Conservation (phyloP, 2,888 invertebrate genomes). For the Scaeva pyrastri region DNA sequence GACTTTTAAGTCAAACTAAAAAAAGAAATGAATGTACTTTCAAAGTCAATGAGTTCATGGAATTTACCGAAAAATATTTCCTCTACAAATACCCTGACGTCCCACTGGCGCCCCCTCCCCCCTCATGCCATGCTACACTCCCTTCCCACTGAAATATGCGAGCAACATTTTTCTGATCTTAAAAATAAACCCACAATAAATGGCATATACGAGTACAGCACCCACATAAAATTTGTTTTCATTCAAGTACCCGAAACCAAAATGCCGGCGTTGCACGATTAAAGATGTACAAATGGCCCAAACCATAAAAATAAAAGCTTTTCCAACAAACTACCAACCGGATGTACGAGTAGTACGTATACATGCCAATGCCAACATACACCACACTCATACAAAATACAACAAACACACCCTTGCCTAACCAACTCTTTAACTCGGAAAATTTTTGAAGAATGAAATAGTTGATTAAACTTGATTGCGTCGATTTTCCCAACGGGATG, state of each 20-base stretch:
- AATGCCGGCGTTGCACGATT: slow-evolving; percentile 74
- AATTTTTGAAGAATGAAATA: slow-evolving; percentile 45
- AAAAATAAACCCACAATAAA: slow-evolving; percentile 44
- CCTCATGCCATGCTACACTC: not conserved
- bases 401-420: not conserved
- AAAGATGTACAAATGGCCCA: slow-evolving; percentile 37
- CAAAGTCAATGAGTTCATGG: slow-evolving; percentile 35
- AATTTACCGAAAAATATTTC: slow-evolving; percentile 15
- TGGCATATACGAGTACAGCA: slow-evolving; percentile 14
- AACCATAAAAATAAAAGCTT: slow-evolving; percentile 37
- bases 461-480: slow-evolving; percentile 49
- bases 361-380: not conserved
- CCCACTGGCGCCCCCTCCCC: not conserved
- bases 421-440: not conserved
- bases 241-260: slow-evolving; percentile 47
- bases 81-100: not conserved
- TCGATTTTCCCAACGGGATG: slow-evolving; percentile 43
- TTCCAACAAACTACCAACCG: slow-evolving; percentile 30
- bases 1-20: not conserved
- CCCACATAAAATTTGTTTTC: slow-evolving; percentile 40
- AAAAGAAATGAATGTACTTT: slow-evolving; percentile 21
- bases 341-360: slow-evolving; percentile 8
- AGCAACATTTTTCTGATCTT: slow-evolving; percentile 1
- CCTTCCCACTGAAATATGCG: not conserved
- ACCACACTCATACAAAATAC: not conserved